Percentiles rank a stretch among this genome's conserved stretches.
These are phyloP conservation scores for Carpatolechia fugitivella DNA, from an alignment of 2,888 invertebrate genomes.

Conservation along the genomic window DNA sequence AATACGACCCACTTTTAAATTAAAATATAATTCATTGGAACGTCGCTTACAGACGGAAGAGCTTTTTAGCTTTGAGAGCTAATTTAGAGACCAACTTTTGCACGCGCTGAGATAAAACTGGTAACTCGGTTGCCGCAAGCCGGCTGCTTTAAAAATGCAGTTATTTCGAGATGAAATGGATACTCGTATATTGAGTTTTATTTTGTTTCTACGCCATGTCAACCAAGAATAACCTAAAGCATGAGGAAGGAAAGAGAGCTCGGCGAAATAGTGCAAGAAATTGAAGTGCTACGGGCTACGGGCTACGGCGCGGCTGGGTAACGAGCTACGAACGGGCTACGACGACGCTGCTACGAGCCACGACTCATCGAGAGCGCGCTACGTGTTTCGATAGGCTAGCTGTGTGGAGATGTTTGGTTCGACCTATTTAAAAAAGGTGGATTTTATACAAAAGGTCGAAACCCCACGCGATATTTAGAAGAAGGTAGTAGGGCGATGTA, in stretches of 20 bases:
- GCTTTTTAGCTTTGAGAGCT: slow-evolving; percentile 1
- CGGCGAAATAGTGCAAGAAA: slow-evolving; percentile 39
- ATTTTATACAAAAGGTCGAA: no score
- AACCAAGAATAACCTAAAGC: not conserved
- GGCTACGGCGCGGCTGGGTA: slow-evolving; percentile 34
- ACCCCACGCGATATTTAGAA: no score
- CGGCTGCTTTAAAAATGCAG: not conserved
- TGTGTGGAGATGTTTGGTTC: not conserved
- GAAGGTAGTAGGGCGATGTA: no score
- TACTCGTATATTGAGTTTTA: not conserved
- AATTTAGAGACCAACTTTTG: not conserved
- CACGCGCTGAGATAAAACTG: not conserved
- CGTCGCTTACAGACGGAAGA: not conserved
- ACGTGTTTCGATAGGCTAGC: not conserved
- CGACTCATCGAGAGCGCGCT: slow-evolving; percentile 30
- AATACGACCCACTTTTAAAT: not conserved
- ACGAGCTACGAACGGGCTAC: slow-evolving; percentile 41
- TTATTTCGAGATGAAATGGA: not conserved
- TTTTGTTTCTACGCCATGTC: not conserved
- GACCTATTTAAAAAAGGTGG: not conserved
- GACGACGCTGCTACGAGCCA: slow-evolving; percentile 32
- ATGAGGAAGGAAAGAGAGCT: not conserved
- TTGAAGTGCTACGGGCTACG: slow-evolving; percentile 54
- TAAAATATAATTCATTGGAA: slow-evolving; percentile 1
- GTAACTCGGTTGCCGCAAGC: not conserved